Evolutionary conservation across 2,888 invertebrate species (phyloP).

Genomic region (Laspeyria flexula): DNA sequence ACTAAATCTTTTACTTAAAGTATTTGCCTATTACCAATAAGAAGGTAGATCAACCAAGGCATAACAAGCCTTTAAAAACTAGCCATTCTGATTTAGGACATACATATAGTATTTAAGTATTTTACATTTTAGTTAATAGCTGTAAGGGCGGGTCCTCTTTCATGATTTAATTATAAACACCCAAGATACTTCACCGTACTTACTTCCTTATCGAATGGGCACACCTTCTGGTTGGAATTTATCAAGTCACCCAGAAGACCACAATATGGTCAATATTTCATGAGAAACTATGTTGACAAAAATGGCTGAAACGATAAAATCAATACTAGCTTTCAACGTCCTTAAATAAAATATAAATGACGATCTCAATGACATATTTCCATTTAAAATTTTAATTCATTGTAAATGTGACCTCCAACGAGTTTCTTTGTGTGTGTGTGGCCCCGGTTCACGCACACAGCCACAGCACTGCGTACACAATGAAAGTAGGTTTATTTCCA

Average conservation of each 20-base stretch:
- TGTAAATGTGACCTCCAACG: constrained; percentile 71
- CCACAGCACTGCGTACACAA: constrained; percentile 66
- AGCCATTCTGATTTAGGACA: no score
- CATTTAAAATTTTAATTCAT: constrained; percentile 46
- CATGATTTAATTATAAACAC: no score
- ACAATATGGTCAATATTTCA: no score
- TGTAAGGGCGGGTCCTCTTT: no score
- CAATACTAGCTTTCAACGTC: not conserved
- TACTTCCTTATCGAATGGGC: no score
- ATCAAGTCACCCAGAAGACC: no score
- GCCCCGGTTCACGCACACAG: constrained; percentile 64
- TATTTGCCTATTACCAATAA: not conserved
- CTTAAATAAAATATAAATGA: not conserved
- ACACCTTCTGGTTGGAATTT: no score
- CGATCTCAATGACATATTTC: constrained; percentile 15
- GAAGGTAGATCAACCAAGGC: not conserved
- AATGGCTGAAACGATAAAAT: not conserved
- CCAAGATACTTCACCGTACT: no score
- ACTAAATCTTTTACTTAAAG: not conserved
- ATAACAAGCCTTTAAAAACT: no score
- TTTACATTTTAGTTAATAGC: no score
- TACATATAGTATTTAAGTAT: no score
- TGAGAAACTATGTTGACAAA: no score
- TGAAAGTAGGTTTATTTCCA: constrained; percentile 86
- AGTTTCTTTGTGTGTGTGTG: constrained; percentile 61